Conservation (phyloP, 2,113 vertebrate genomes). For the Polypterus bichir region DNA sequence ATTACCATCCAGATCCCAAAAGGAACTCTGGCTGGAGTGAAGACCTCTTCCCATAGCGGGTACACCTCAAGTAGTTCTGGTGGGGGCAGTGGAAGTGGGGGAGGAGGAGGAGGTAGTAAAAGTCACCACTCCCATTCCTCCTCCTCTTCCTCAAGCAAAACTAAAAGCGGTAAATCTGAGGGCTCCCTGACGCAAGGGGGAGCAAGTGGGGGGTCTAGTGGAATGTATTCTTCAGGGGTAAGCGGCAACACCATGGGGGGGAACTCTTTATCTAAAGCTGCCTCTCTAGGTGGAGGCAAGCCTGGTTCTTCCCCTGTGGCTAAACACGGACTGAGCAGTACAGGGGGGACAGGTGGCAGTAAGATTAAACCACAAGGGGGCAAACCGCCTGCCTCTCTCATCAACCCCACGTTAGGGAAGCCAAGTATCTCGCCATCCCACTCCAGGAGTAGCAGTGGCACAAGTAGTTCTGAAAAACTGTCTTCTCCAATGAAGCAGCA, state of each 20-base stretch:
- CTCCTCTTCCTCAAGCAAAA: slow-evolving; percentile 78
- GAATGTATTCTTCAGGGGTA: slow-evolving; percentile 53
- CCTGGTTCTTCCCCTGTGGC: slow-evolving; percentile 77
- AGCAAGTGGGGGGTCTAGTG: slow-evolving; percentile 68
- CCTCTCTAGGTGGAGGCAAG: slow-evolving; percentile 53
- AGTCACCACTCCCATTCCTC: slow-evolving; percentile 94
- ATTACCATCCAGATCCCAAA: slow-evolving; percentile 96
- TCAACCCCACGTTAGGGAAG: slow-evolving; percentile 87
- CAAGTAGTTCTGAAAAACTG: slow-evolving; percentile 73
- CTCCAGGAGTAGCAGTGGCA: slow-evolving; percentile 66
- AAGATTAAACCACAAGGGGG: slow-evolving; percentile 88
- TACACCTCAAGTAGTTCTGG: slow-evolving; percentile 82
- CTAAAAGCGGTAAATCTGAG: slow-evolving; percentile 84
- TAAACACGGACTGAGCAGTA: slow-evolving; percentile 57
- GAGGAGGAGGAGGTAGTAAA: slow-evolving; percentile 51
- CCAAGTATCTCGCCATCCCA: slow-evolving; percentile 96
- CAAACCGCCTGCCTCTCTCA: slow-evolving; percentile 81
- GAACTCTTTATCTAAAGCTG: slow-evolving; percentile 74
- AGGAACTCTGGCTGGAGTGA: slow-evolving; percentile 83
- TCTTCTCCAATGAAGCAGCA: slow-evolving; percentile 85
- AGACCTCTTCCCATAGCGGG: slow-evolving; percentile 81
- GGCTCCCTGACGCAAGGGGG: slow-evolving; percentile 66
- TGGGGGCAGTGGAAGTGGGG: slow-evolving; percentile 39
- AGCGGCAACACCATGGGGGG: slow-evolving; percentile 33
- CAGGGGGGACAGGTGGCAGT: slow-evolving; percentile 47